Evolutionary conservation across 2,797 vertebrate species (phyloP).

Genomic region (Siniperca obscura): DNA sequence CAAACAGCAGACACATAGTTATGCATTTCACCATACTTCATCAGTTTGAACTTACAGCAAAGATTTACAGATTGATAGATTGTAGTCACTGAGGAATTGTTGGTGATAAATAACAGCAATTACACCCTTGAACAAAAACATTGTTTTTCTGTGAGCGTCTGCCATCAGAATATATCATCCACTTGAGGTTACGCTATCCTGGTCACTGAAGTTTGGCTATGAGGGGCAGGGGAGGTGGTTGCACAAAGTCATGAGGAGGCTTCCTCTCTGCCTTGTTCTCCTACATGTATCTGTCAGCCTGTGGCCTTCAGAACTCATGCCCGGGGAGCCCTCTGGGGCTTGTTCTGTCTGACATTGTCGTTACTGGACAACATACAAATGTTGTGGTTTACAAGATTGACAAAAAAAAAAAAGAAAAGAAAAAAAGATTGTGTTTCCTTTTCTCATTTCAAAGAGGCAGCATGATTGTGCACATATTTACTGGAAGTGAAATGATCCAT

Average conservation of each 20-base stretch:
- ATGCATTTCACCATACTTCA: conserved; percentile 52
- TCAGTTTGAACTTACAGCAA: conserved; percentile 55
- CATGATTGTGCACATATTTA: conserved; percentile 68
- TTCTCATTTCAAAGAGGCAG: conserved; percentile 53
- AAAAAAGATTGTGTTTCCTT: conserved; percentile 53
- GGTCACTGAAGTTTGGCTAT: conserved; percentile 77
- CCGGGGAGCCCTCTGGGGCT: conserved; percentile 67
- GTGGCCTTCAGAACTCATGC: conserved; percentile 74
- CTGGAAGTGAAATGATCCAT: conserved; percentile 65
- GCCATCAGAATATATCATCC: conserved; percentile 77
- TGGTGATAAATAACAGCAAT: conserved; percentile 61
- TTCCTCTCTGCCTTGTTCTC: conserved; percentile 70
- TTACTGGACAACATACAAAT: conserved; percentile 80
- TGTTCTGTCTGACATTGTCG: conserved; percentile 74
- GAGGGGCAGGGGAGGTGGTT: conserved; percentile 72
- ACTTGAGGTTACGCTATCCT: conserved; percentile 75
- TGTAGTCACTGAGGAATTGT: conserved; percentile 53
- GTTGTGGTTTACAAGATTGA: conserved; percentile 75
- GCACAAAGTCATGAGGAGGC: conserved; percentile 70
- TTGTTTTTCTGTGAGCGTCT: conserved; percentile 65
- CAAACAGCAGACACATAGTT: conserved; percentile 52
- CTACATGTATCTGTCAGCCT: conserved; percentile 79
- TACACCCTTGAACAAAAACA: conserved; percentile 69
- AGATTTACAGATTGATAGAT: conserved; percentile 62
- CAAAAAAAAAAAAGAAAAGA: conserved; percentile 76